Base-by-base conservation (phyloP, 2,113 vertebrate genomes). In the Balaeniceps rex region DNA sequence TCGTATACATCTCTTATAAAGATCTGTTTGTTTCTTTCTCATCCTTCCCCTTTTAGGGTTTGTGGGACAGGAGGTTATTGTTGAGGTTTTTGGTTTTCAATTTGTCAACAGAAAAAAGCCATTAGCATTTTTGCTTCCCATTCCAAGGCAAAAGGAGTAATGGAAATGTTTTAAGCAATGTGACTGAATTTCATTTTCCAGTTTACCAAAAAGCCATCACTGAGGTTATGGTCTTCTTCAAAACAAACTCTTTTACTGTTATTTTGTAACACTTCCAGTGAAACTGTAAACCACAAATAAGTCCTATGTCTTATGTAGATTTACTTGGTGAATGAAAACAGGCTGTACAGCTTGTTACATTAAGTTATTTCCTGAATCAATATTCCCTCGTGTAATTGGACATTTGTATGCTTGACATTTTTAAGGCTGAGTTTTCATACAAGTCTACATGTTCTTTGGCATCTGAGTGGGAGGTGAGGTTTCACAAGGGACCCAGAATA, bases 401-500 rank as follows among this genome's bases (percentile, higher is more conserved):
- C 34, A 77, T 92, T 93, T 92, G 70, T 81, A 61, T 84, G 83
- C 71, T 93, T 94, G 75, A 77, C 83, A 87, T 85, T 92, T 85
- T 90, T 49, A 94, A 84, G 23, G 9, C n/a, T 66, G 36, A 74
- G 21, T 81, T 94, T 94, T 92, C 68, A 64, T 71, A 51, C 25
- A 88, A 74, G 64, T 75, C 63, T 83, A 44, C 11, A 10, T 1
- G 28, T 70, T 78, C 51, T 71, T 87, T 89, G 90, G 40, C 60
- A 86, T 80, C 70, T 94, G 68, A 95, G 94, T 86, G 68, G 89
- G 87, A 91, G 49, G 71, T 68, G 68, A 86, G 10, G 61, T 87
- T 87, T 85, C 81, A 91, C 55, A 75, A 87, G 44, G 31, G 55
- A 91, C 42, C 64, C 11, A n/a, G 58, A 85, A 87, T 51, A 64